Conservation (phyloP, 2,797 vertebrate species). For the Pitangus sulphuratus region DNA sequence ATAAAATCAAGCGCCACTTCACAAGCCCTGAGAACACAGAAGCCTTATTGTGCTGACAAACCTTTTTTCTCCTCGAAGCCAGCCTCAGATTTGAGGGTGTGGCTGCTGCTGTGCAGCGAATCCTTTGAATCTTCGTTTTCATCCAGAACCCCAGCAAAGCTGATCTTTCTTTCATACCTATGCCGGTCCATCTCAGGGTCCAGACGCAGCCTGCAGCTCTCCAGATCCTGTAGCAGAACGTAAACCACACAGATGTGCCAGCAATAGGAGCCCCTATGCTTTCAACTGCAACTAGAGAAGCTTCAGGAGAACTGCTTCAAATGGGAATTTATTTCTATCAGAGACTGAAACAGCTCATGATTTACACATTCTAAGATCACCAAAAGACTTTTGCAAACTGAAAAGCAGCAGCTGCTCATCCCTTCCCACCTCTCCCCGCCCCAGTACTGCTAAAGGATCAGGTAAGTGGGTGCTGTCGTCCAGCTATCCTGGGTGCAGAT, state of each 20-base stretch:
- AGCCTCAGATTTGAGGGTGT: conserved; percentile 96
- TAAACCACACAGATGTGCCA: not conserved
- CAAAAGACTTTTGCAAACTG: too few species aligned
- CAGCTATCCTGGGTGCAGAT: too few species aligned
- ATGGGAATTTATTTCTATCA: not conserved
- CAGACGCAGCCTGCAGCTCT: conserved; percentile 91
- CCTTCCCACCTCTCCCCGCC: too few species aligned
- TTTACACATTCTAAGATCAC: too few species aligned
- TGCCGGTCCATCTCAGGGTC: conserved; percentile 95
- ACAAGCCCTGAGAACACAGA: conserved; percentile 35
- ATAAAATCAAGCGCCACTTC: conserved; percentile 40
- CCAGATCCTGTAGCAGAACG: conserved; percentile 85
- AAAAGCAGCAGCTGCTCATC: too few species aligned
- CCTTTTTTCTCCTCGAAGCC: conserved; percentile 93
- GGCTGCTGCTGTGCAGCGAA: conserved; percentile 97
- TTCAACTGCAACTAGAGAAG: not conserved
- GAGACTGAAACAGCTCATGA: too few species aligned
- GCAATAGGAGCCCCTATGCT: not conserved
- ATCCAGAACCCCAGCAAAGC: conserved; percentile 96
- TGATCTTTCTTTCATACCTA: conserved; percentile 98
- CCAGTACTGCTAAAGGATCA: too few species aligned
- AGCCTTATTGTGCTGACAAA: conserved; percentile 60
- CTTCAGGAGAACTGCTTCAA: not conserved
- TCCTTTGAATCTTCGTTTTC: conserved; percentile 95
- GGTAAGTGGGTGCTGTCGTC: too few species aligned